Evolutionary conservation across 1,140 invertebrate species (phyloP).

Genomic region (Cotesia vestalis): DNA sequence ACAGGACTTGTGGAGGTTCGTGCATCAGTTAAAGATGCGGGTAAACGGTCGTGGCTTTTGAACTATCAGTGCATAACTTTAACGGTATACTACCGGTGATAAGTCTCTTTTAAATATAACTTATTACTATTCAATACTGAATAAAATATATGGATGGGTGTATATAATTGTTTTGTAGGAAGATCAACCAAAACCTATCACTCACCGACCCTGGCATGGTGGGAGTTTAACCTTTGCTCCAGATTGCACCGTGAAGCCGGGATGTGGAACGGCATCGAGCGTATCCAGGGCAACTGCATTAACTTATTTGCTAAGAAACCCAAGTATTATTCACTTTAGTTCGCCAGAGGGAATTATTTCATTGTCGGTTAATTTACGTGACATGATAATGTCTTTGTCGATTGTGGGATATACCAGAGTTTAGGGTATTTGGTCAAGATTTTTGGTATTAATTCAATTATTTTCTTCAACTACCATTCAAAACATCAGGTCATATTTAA

Average conservation of each 20-base stretch:
- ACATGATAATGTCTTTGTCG: too few relatives aligned
- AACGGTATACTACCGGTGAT: conserved; percentile 19
- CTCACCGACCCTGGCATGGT: conserved; percentile 12
- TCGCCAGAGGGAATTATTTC: conserved; percentile 1
- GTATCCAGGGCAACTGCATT: conserved; percentile 49
- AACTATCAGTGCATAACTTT: conserved; percentile 30
- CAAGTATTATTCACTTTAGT: background rate
- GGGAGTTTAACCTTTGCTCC: conserved; percentile 51
- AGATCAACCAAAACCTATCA: conserved; percentile 5
- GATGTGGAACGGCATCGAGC: conserved; percentile 48
- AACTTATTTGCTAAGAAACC: conserved; percentile 15
- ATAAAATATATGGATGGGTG: background rate
- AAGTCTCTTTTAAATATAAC: background rate
- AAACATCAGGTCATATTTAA: too few relatives aligned
- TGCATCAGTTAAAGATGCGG: background rate
- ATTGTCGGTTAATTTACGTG: too few relatives aligned
- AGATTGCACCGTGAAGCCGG: conserved; percentile 43
- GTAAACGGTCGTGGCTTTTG: background rate
- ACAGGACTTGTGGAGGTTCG: background rate
- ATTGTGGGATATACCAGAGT: too few relatives aligned
- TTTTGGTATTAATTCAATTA: too few relatives aligned
- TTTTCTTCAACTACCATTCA: too few relatives aligned
- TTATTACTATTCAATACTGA: background rate
- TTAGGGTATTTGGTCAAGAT: too few relatives aligned
- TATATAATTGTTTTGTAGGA: too few relatives aligned